These are phyloP conservation scores for Bilobella aurantiaca DNA, from an alignment of 1,140 invertebrate genomes.

Conservation along the genomic window DNA sequence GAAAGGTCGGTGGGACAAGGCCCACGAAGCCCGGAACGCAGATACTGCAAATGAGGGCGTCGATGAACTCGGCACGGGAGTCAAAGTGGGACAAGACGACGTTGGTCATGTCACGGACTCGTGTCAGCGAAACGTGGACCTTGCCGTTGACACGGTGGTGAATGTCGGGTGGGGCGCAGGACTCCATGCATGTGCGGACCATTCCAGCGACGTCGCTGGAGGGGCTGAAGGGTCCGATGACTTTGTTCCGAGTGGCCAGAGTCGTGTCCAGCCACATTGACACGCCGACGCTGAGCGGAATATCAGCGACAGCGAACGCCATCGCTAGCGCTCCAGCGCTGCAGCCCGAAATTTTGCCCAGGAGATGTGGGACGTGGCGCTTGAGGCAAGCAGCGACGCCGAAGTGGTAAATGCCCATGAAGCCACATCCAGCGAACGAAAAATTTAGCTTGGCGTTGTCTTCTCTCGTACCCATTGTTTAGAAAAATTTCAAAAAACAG, in stretches of 20 bases:
- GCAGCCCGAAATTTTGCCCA: slow-evolving; percentile 69
- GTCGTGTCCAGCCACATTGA: background rate
- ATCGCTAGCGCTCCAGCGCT: slow-evolving; percentile 91
- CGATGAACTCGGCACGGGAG: slow-evolving; percentile 80
- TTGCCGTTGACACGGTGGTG: slow-evolving; percentile 77
- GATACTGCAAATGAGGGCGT: slow-evolving; percentile 81
- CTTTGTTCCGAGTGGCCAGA: slow-evolving; percentile 55
- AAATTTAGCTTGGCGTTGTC: slow-evolving; percentile 53
- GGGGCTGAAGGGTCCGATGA: slow-evolving; percentile 87
- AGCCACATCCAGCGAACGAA: slow-evolving; percentile 95
- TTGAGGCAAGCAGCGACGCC: slow-evolving; percentile 91
- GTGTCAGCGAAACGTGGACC: slow-evolving; percentile 84
- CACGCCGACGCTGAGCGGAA: slow-evolving; percentile 64
- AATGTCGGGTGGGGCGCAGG: slow-evolving; percentile 78
- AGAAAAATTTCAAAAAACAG: too few relatives aligned
- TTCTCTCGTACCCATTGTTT: too few relatives aligned
- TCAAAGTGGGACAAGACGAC: slow-evolving; percentile 84
- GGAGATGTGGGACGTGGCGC: slow-evolving; percentile 86
- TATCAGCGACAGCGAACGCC: slow-evolving; percentile 78
- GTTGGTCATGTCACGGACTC: slow-evolving; percentile 86
- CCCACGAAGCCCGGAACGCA: slow-evolving; percentile 94
- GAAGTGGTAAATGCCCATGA: slow-evolving; percentile 95
- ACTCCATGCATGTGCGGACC: slow-evolving; percentile 64
- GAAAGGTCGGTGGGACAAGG: slow-evolving; percentile 73
- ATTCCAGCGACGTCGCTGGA: slow-evolving; percentile 83